Evolutionary conservation across 2,113 vertebrate genomes (phyloP), one percentile per base, ranked within the genome.

Genomic region (Gavia stellata): DNA sequence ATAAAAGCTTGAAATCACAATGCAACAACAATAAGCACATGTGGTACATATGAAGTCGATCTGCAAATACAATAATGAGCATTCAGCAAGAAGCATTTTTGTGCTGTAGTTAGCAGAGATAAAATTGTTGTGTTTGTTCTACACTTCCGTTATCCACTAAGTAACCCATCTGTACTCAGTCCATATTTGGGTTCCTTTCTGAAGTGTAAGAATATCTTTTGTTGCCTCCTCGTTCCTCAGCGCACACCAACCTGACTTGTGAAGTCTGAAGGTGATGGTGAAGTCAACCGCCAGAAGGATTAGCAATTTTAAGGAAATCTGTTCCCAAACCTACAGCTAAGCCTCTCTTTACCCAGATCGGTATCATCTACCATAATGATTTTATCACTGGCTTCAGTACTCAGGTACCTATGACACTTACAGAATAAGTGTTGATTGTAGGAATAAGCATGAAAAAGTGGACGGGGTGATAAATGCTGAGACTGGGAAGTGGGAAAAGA

Each of bases 1-100:
- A 97, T 96, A 97, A 96, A 95, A 97, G 50, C 59, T 85, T 94
- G 82, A 94, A 91, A 85, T 93, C 73, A 88, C 84, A 95, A 33
- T 0, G 18, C 79, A 92, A 77, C 67, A 91, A 91, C 62, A 95
- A 40, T 73, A 91, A 68, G 66, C 82, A 94, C 81, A 85, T 96
- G 49, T 96, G 82, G 72, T 44, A 88, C 93, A 86, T 25, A 93
- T 58, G 92, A 87, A 92, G 56, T 93, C 52, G 17, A 73, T 89
- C 85, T 87, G 77, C 62, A 80, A 93, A 87, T 53, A 88, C 77
- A 96, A 81, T 86, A 93, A 90, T 25, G 79, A 73, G 31, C 58
- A 81, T 96, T 94, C 72, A 91, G 74, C 92, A 82, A 84, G 58
- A 85, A 68, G 38, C 17, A 5, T 72, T 96, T 94, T 82, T 82